Percentiles rank a stretch among this genome's conserved stretches.
phyloP scores from a whole-genome alignment of 2,113 vertebrate genomes.

The Paramormyrops kingsleyae region DNA sequence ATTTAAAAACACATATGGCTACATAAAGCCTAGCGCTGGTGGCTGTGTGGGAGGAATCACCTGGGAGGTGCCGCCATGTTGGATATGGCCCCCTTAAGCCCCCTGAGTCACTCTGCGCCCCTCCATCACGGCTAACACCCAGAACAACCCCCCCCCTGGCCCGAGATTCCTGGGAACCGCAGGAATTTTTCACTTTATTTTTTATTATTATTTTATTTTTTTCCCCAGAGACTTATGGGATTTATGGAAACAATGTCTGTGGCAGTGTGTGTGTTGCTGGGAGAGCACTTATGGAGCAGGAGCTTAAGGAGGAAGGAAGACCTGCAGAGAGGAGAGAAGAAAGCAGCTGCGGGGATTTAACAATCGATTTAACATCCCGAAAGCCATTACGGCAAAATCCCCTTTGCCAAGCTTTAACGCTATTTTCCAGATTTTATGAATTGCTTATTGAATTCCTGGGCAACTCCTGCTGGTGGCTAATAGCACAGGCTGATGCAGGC shows the following conservation, averaged over 20 bases:
- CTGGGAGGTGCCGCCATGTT: not conserved
- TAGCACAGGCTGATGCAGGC: conserved; percentile 63
- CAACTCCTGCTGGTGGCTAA: conserved; percentile 58
- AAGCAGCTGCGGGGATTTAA: conserved; percentile 62
- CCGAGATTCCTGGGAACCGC: not conserved
- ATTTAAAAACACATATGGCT: not conserved
- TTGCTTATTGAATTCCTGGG: conserved; percentile 72
- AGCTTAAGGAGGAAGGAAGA: conserved; percentile 21
- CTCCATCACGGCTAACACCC: not conserved
- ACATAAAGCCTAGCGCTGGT: not conserved
- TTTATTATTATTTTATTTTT: not conserved
- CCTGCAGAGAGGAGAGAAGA: conserved; percentile 18
- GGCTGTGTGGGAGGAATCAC: not conserved
- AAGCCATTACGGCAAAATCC: conserved; percentile 48
- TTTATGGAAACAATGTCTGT: conserved; percentile 17
- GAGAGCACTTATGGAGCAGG: not conserved
- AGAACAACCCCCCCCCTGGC: not conserved
- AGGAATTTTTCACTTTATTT: not conserved
- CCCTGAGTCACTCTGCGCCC: not conserved
- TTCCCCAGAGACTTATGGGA: not conserved
- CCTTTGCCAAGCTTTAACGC: conserved; percentile 52
- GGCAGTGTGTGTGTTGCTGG: conserved; percentile 18
- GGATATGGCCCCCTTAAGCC: not conserved
- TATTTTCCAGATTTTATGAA: conserved; percentile 72
- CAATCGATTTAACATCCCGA: conserved; percentile 68